Evolutionary conservation across 1,140 invertebrate genomes (phyloP), one percentile per base, ranked within the genome.

Genomic region (Drosophila grimshawi): DNA sequence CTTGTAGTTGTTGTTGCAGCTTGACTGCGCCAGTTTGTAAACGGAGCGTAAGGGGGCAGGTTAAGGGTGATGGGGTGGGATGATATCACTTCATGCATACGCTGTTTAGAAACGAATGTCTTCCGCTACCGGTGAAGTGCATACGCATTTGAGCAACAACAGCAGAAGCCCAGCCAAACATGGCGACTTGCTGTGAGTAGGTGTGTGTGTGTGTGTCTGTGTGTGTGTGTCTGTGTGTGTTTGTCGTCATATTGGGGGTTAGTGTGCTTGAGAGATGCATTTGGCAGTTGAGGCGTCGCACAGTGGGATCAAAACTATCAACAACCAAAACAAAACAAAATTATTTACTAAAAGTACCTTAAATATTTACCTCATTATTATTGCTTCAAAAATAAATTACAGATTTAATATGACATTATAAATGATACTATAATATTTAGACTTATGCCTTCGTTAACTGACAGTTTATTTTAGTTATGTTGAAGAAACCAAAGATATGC

Each of bases 31-130:
- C 71, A 74, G 65, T 74, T 69, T 69, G 37, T 45, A 69, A 51
- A 49, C 41, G 56, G 32, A 19, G 4, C 27, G 37, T n/a, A n/a
- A 10, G 29, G 5, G 8, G 35, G 39, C n/a, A 27, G 19, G 39
- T 33, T 8, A 41, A 37, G 19, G 7, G 19, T 43, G 27, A 35
- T 8, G 6, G 11, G 32, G 5, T 43, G 35, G 11, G 35, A 2
- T 11, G 69, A 5, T 70, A 70, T 70, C 52, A 63, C 72, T 70
- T 52, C 66, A 48, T 70, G 33, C 68, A 59, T 70, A 71, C 66
- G 72, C 60, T 75, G 72, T 75, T 75, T 75, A 75, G 72, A 75
- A 75, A 75, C 72, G 72, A 75, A 75, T 75, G 72, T 59, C 67
- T 71, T 75, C 72, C 72, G 72, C 67, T 75, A 75, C 72, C 72